Evolutionary conservation across 2,888 invertebrate genomes (phyloP).

Genomic region (Ichneumon xanthorius): DNA sequence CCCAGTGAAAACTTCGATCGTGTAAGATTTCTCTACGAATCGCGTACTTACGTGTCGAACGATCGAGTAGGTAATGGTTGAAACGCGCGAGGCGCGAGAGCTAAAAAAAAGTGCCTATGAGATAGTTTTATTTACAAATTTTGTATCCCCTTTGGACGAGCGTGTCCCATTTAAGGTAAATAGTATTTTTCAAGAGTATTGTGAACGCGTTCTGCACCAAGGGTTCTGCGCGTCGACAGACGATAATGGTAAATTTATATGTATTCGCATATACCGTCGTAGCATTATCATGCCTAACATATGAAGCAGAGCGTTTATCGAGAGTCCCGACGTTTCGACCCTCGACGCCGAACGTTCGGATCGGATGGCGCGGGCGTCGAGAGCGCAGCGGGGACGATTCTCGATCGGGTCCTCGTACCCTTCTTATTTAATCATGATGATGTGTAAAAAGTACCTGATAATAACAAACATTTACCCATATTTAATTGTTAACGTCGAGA

Average conservation of each 20-base stretch:
- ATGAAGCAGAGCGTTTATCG: conserved; percentile 60
- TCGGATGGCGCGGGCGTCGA: conserved; percentile 19
- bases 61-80: conserved; percentile 16
- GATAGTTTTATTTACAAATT: conserved; percentile 49
- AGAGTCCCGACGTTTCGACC: conserved; percentile 52
- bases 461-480: conserved; percentile 74
- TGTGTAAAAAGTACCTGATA: conserved; percentile 85
- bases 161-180: conserved; percentile 45
- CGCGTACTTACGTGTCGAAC: conserved; percentile 61
- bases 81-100: conserved; percentile 49
- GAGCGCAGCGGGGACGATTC: conserved; percentile 43
- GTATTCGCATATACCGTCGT: conserved; percentile 55
- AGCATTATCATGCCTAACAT: conserved; percentile 69
- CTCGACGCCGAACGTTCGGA: conserved; percentile 26
- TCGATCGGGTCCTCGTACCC: conserved; percentile 70
- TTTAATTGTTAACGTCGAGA: conserved; percentile 58
- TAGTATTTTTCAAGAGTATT: conserved; percentile 65
- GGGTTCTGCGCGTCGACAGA: conserved; percentile 32
- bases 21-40: conserved; percentile 46
- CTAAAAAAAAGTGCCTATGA: conserved; percentile 66
- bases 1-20: conserved; percentile 29
- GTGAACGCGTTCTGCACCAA: conserved; percentile 36
- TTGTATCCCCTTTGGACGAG: conserved; percentile 19
- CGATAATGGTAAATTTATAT: conserved; percentile 48
- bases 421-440: conserved; percentile 81